phyloP scores from a whole-genome alignment of 2,888 invertebrate genomes.

The Acanthosepion pharaonis region DNA sequence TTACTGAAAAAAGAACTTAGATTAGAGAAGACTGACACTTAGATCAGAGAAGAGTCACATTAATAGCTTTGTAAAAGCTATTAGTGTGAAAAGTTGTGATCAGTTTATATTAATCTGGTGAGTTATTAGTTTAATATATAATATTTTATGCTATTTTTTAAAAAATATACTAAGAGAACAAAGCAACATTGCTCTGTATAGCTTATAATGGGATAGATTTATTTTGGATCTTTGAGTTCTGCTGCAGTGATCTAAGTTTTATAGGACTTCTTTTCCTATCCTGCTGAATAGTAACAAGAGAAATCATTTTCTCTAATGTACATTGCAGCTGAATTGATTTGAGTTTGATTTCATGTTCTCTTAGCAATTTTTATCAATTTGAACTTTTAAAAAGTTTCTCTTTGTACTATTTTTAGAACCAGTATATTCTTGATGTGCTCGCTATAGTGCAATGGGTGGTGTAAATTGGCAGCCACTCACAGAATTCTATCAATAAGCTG shows the following conservation, averaged over 20 bases:
- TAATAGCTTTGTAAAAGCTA: too few relatives aligned
- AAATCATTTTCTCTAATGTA: background rate
- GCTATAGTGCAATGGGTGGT: background rate
- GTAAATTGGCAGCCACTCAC: slow-evolving; percentile 33
- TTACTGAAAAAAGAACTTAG: too few relatives aligned
- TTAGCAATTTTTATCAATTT: background rate
- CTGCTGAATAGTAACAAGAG: background rate
- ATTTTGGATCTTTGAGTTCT: background rate
- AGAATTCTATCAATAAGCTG: background rate
- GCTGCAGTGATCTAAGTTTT: background rate
- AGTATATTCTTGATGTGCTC: background rate
- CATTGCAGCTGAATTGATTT: background rate
- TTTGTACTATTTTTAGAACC: background rate
- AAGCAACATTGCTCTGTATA: background rate
- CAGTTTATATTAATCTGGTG: too few relatives aligned
- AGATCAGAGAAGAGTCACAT: too few relatives aligned
- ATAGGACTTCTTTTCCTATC: background rate
- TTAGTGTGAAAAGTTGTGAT: too few relatives aligned
- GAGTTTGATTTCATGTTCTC: background rate
- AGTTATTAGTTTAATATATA: too few relatives aligned
- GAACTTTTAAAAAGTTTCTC: background rate
- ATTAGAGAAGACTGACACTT: too few relatives aligned
- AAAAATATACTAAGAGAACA: background rate
- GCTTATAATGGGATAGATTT: background rate
- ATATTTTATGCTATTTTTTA: too few relatives aligned